A percentile compares a stretch with the other conserved stretches of the same genome.
These are phyloP conservation scores for Hycleus cichorii DNA, from an alignment of 1,140 invertebrate species.

Conservation along the genomic window DNA sequence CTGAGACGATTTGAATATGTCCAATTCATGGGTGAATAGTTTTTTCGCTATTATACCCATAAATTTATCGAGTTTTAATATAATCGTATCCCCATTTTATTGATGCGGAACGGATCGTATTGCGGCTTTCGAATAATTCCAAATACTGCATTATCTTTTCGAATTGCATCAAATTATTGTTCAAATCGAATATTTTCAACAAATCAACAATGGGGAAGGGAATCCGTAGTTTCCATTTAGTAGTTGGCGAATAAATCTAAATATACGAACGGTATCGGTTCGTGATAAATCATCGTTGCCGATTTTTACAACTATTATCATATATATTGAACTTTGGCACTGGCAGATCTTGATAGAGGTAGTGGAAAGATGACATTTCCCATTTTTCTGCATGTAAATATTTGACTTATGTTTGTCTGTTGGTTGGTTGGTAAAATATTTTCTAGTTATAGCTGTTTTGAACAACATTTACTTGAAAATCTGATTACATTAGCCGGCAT, in stretches of 20 bases:
- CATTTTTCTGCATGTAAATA: conserved; percentile 9
- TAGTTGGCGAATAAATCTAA: conserved; percentile 7
- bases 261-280: conserved; percentile 8
- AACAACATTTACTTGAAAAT: background rate
- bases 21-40: background rate
- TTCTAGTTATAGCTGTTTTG: background rate
- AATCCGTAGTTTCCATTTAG: too few species aligned
- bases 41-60: background rate
- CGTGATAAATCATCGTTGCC: conserved; percentile 1
- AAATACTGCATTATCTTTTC: background rate
- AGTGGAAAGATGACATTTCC: conserved; percentile 9
- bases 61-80: background rate
- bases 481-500: background rate
- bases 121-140: background rate
- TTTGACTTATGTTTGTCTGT: background rate
- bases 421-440: too few species aligned
- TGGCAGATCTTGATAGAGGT: conserved; percentile 1
- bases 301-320: background rate
- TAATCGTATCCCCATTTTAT: background rate
- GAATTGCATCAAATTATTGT: background rate
- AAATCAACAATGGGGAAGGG: too few species aligned
- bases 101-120: background rate
- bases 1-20: background rate
- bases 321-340: conserved; percentile 11
- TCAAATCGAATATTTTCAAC: too few species aligned